Percentiles rank a stretch among this genome's conserved stretches.
Evolutionary conservation across 2,888 invertebrate species (phyloP).

Genomic region (Synanthedon andrenaeformis): DNA sequence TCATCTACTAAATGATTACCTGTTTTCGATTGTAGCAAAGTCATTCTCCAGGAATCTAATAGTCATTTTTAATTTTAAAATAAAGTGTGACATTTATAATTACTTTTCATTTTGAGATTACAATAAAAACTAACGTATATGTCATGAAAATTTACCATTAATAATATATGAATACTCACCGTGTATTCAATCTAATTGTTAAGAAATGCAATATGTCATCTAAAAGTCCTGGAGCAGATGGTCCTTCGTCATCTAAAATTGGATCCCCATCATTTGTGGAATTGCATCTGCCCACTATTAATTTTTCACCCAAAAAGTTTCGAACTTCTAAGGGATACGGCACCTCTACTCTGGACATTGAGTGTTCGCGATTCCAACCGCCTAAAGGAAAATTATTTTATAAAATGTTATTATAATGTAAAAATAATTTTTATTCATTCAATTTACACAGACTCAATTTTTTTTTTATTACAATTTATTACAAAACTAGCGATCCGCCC

Average conservation of each 20-base stretch:
- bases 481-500: too few relatives aligned
- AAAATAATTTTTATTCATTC: background rate
- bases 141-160: too few relatives aligned
- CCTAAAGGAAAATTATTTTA: constrained; percentile 21
- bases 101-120: too few relatives aligned
- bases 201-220: constrained; percentile 61
- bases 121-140: too few relatives aligned
- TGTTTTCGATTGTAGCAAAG: too few relatives aligned
- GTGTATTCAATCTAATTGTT: constrained; percentile 45
- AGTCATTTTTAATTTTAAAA: too few relatives aligned
- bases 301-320: constrained; percentile 43
- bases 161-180: constrained; percentile 25
- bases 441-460: too few relatives aligned
- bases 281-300: constrained; percentile 62
- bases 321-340: constrained; percentile 52
- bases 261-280: constrained; percentile 39
- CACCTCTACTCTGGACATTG: constrained; percentile 38
- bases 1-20: too few relatives aligned
- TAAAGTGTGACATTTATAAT: too few relatives aligned
- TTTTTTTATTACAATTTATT: too few relatives aligned
- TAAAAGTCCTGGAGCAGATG: constrained; percentile 54
- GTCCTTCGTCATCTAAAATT: constrained; percentile 50
- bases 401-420: background rate
- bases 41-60: too few relatives aligned
- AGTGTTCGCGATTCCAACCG: constrained; percentile 31